Percentiles rank a stretch among this genome's conserved stretches.
Evolutionary conservation across 2,797 vertebrate genomes (phyloP).

Genomic region (Austrolebias charrua): DNA sequence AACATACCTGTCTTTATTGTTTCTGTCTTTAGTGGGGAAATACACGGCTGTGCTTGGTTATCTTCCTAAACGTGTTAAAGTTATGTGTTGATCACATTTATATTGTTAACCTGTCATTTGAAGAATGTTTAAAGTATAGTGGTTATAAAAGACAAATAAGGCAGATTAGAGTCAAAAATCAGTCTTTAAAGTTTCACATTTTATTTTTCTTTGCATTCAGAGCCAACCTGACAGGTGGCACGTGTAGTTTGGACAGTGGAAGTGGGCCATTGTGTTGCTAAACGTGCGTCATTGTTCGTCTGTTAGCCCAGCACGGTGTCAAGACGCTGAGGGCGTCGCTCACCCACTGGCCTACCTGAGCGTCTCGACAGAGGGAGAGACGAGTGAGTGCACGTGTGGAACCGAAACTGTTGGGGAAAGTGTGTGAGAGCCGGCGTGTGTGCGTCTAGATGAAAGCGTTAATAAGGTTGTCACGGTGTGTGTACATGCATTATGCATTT

Average conservation of each 20-base stretch:
- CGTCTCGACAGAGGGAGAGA: not conserved
- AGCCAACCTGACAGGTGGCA: constrained; percentile 4
- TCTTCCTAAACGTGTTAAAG: not conserved
- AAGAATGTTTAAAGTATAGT: not conserved
- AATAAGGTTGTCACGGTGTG: constrained; percentile 42
- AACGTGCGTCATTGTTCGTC: constrained; percentile 19
- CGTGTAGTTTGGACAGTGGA: constrained; percentile 33
- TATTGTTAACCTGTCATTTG: too few relatives aligned
- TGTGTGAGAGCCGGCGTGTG: constrained; percentile 6
- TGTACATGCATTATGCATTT: constrained; percentile 52
- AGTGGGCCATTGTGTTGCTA: constrained; percentile 14
- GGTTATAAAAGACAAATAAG: too few relatives aligned
- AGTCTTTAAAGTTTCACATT: not conserved
- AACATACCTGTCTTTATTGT: not conserved
- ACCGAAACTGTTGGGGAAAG: constrained; percentile 7
- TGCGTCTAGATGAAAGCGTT: constrained; percentile 32
- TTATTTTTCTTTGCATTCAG: not conserved
- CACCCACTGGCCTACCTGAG: constrained; percentile 40
- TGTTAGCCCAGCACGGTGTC: constrained; percentile 17
- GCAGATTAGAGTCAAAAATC: not conserved
- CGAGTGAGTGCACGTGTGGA: not conserved
- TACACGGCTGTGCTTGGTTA: not conserved
- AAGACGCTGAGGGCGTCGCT: constrained; percentile 14
- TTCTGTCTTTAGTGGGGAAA: too few relatives aligned
- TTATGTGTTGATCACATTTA: too few relatives aligned